These are phyloP conservation scores for Ptilodon capucinus DNA, from an alignment of 2,888 invertebrate species.

Conservation along the genomic window DNA sequence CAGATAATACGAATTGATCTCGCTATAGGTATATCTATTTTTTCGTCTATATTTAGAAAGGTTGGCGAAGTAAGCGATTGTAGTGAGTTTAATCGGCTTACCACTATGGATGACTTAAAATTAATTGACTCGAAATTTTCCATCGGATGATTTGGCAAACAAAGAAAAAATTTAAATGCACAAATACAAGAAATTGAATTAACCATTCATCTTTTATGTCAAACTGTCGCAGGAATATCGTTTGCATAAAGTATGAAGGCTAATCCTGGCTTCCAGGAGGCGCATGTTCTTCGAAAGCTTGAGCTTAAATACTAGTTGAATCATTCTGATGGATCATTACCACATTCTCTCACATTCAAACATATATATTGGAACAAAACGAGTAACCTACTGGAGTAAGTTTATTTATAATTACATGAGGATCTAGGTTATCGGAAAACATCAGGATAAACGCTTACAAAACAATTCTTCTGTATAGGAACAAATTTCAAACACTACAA, in stretches of 20 bases:
- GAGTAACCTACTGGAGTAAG: constrained; percentile 56
- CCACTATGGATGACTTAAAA: constrained; percentile 78
- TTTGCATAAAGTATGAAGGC: neutral
- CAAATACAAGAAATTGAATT: neutral
- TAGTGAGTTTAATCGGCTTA: constrained; percentile 61
- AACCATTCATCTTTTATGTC: neutral
- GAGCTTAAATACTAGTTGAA: constrained; percentile 64
- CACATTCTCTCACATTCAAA: constrained; percentile 70
- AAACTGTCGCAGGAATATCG: constrained; percentile 9
- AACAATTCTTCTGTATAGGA: constrained; percentile 60
- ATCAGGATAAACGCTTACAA: constrained; percentile 45
- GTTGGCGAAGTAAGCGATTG: constrained; percentile 73
- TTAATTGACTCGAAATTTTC: constrained; percentile 75
- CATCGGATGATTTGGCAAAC: constrained; percentile 61
- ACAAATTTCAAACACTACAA: constrained; percentile 63
- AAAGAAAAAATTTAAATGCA: constrained; percentile 31
- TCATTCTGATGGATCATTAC: constrained; percentile 58
- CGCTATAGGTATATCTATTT: constrained; percentile 32
- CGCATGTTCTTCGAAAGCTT: constrained; percentile 12
- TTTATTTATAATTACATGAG: constrained; percentile 58
- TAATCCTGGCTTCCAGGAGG: neutral
- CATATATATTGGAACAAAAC: constrained; percentile 50
- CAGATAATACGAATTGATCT: constrained; percentile 48
- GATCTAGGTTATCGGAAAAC: constrained; percentile 45
- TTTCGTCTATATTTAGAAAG: constrained; percentile 53